Base-by-base conservation (phyloP, 1,140 invertebrate genomes). In the Pseudomyrmex cubaensis region DNA sequence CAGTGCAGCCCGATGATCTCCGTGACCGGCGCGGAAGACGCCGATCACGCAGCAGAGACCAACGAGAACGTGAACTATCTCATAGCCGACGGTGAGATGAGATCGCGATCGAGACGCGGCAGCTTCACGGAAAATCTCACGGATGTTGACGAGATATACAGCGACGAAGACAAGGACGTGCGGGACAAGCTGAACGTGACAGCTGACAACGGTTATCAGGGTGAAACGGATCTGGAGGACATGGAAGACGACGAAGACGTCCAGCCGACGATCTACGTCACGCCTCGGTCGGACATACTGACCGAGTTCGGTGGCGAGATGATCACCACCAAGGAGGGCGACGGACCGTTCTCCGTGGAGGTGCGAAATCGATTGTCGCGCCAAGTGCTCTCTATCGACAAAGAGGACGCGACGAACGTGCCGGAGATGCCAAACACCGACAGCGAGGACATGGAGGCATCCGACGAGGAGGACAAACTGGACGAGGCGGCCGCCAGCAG, bases 331-430 rank as follows among this genome's bases (percentile, higher is more conserved):
- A 94, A 94, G 66, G 94, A 94, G 57, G 94, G 94, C 1, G 90
- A 94, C 57, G 94, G 94, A 0, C 94, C 94, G 0, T 94, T 94
- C 20, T 94, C 93, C 0, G 84, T 93, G 1, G 94, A 94, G 63
- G 88, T 94, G 0, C 89, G 94, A 80, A 93, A 93, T 67, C 91
- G 92, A 84, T 92, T 94, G 90, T 93, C 92, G 0, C 89, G 90
- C 12, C 90, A 92, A 1, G 59, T 76, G 0, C 13, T 50, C 0
- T 56, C 73, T 3, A 50, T 77, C 17, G 74, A 17, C n/a, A 83
- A 57, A 9, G 7, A 62, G 0, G 13, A 35, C 2, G 7, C 8
- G 0, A 4, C 4, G 4, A 0, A 35, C 0, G 44, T 69, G 12
- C 91, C 91, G 0, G 89, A 93, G 3, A 70, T 90, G 90, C 90